A percentile compares a stretch with the other conserved stretches of the same genome.
phyloP scores from a whole-genome alignment of 2,797 vertebrate species.

The Enteromius radiatus region DNA sequence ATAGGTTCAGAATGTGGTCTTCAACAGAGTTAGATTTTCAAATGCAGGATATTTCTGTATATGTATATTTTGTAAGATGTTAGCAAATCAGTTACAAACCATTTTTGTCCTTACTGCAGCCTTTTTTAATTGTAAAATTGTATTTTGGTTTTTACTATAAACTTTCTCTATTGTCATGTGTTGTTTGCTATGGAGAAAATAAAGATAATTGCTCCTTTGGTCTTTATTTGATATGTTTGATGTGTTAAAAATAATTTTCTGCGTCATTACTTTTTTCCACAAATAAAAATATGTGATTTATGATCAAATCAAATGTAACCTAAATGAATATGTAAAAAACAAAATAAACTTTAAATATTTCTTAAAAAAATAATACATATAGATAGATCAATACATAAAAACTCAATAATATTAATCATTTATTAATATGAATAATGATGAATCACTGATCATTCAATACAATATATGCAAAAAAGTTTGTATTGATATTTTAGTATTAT shows the following conservation, averaged over 20 bases:
- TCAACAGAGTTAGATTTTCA: not conserved
- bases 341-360: no score
- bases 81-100: not conserved
- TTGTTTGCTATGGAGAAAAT: slow-evolving; percentile 17
- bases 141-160: slow-evolving; percentile 26
- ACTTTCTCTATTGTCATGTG: slow-evolving; percentile 1
- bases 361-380: no score
- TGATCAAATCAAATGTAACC: not conserved
- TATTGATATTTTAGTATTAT: no score
- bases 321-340: not conserved
- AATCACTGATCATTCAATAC: no score
- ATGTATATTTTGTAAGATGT: slow-evolving; percentile 32
- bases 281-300: not conserved
- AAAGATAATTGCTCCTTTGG: not conserved
- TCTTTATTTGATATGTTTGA: not conserved
- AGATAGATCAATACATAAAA: no score
- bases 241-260: no score
- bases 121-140: not conserved
- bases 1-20: not conserved
- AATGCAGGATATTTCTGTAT: slow-evolving; percentile 7
- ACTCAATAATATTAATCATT: no score
- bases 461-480: no score
- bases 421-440: no score
- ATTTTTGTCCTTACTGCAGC: not conserved
- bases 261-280: not conserved